A percentile compares a stretch with the other conserved stretches of the same genome.
phyloP scores from a whole-genome alignment of 2,888 invertebrate species.

The Limulus polyphemus region DNA sequence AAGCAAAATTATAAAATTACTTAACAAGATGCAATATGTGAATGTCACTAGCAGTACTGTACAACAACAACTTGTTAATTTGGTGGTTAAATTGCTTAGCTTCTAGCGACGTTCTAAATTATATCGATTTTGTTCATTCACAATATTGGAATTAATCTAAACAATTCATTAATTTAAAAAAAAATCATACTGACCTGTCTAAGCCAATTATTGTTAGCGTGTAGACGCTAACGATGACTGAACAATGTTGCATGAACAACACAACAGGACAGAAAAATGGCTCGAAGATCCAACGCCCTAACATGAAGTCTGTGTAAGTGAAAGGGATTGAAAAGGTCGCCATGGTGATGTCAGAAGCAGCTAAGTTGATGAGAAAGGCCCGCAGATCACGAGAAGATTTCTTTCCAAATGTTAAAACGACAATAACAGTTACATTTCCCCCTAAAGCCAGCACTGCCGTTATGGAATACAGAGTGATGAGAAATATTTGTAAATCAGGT shows the following conservation, averaged over 20 bases:
- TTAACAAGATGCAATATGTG: too few species aligned
- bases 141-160: too few species aligned
- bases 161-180: too few species aligned
- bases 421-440: constrained; percentile 40
- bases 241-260: constrained; percentile 40
- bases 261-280: constrained; percentile 41
- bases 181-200: constrained; percentile 34
- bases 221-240: constrained; percentile 40
- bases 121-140: too few species aligned
- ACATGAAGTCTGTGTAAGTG: constrained; percentile 43
- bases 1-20: too few species aligned
- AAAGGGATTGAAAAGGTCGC: constrained; percentile 82
- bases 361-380: constrained; percentile 64
- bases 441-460: constrained; percentile 39
- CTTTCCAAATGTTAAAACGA: constrained; percentile 39
- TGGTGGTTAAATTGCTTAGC: too few species aligned
- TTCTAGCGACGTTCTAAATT: too few species aligned
- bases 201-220: constrained; percentile 42
- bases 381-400: constrained; percentile 33
- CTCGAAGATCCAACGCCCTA: constrained; percentile 40
- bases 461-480: constrained; percentile 39
- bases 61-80: too few species aligned
- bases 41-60: too few species aligned
- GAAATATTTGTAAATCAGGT: constrained; percentile 28
- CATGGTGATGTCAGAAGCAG: constrained; percentile 78